Base-by-base conservation (phyloP, 37 sponge, comb jelly and placozoan genomes). In the Geodia barretti region DNA sequence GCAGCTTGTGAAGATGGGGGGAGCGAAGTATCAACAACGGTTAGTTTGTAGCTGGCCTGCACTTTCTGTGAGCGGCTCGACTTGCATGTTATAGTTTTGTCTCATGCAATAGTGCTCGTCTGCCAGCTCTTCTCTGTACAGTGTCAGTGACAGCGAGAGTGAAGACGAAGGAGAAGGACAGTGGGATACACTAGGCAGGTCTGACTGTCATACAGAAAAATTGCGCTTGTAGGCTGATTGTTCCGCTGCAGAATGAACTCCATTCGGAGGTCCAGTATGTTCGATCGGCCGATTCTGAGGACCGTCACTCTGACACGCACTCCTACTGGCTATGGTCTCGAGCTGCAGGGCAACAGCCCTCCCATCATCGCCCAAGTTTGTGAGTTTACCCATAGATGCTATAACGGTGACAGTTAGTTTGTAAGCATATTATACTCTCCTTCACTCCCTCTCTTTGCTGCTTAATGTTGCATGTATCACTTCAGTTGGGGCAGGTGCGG, bases 121-220 rank as follows among this genome's bases (percentile, higher is more conserved):
- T n/a, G n/a, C n/a, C n/a, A n/a, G n/a, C n/a, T n/a, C n/a, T n/a
- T n/a, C n/a, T n/a, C n/a, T n/a, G n/a, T n/a, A n/a, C 54, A 47
- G 54, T 14, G 7, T 47, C 14, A 47, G 54, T 47, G 54, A 47
- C 14, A n/a, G n/a, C n/a, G 54, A 14, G 54, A 47, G 54, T 47
- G 14, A 42, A 31, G 85, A 84, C 70, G 85, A 84, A 32, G 85
- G 85, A 24, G 85, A 84, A 62, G 85, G 76, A 0, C 28, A 26
- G 28, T 84, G 85, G 85, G 85, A 84, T 39, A 70, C 77, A 14
- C 61, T 84, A 14, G 85, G 85, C 19, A 47, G 54, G 54, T 47
- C 54, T 7, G 54, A 7, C 7, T 14, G 14, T 14, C 54, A 7
- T 47, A 17, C 54, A 47, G 11, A 7, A 47, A 7, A 7, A 47